Conservation (phyloP, 1,140 invertebrate genomes). For the Drosophila bifasciata region DNA sequence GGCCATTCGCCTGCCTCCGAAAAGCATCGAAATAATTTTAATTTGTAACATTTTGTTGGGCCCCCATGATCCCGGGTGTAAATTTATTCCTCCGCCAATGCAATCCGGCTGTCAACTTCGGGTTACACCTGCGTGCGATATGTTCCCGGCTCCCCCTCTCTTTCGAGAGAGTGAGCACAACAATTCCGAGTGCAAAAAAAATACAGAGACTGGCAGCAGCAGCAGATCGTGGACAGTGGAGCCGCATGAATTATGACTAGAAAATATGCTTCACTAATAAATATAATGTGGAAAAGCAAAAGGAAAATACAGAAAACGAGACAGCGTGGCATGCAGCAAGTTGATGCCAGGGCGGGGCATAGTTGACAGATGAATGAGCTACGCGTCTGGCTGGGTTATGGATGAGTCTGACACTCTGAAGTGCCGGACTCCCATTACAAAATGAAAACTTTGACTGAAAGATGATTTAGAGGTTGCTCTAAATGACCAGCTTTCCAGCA, state of each 20-base stretch:
- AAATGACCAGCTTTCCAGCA: no score
- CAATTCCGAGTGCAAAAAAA: constrained; percentile 13
- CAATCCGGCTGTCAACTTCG: constrained; percentile 38
- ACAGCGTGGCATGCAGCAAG: constrained; percentile 1
- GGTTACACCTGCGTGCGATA: constrained; percentile 54
- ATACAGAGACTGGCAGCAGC: neutral
- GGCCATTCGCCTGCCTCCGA: constrained; percentile 1
- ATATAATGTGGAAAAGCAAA: constrained; percentile 25
- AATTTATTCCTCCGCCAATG: constrained; percentile 26
- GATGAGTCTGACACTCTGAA: neutral
- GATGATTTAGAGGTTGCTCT: neutral
- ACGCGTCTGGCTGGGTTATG: constrained; percentile 5
- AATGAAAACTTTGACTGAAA: neutral
- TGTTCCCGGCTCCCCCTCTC: constrained; percentile 18
- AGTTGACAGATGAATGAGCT: constrained; percentile 22
- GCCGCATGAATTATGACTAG: constrained; percentile 57
- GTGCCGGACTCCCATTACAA: neutral
- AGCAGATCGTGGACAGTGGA: constrained; percentile 23
- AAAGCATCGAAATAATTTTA: constrained; percentile 32
- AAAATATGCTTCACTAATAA: constrained; percentile 57
- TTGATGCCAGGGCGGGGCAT: constrained; percentile 12
- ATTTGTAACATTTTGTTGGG: constrained; percentile 57
- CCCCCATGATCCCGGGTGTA: constrained; percentile 4
- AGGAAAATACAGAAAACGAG: constrained; percentile 7
- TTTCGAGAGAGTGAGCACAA: constrained; percentile 1